Percentiles rank a stretch among this genome's conserved stretches.
phyloP scores from a whole-genome alignment of 2,113 vertebrate genomes.

The Elanus axillaris region DNA sequence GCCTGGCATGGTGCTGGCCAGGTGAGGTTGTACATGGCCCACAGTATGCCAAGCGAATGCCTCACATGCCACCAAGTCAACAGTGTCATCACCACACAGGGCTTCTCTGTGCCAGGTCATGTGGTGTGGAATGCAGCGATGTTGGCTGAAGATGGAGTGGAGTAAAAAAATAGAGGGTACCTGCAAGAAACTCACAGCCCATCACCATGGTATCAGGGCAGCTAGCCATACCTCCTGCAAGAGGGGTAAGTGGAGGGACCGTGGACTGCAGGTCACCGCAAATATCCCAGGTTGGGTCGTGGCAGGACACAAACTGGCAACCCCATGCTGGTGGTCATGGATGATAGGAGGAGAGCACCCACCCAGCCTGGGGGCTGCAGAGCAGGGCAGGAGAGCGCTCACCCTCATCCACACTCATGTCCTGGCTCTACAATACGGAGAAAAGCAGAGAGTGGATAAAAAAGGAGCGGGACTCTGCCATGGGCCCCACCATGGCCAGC shows the following conservation, averaged over 20 bases:
- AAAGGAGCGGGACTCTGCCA: neutral
- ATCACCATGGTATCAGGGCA: neutral
- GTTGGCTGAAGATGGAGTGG: rapidly evolving
- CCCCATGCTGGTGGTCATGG: neutral
- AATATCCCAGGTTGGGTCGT: neutral
- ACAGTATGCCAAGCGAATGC: neutral
- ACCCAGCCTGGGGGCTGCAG: neutral
- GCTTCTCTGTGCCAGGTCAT: neutral
- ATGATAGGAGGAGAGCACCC: neutral
- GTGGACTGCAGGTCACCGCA: rapidly evolving
- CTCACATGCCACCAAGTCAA: neutral
- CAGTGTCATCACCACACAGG: neutral
- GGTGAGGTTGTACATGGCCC: conserved; percentile 15
- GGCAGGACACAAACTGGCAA: neutral
- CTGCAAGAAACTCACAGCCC: neutral
- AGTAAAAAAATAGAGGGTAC: neutral
- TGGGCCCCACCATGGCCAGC: neutral
- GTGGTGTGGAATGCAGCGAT: rapidly evolving
- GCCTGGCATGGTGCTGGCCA: neutral
- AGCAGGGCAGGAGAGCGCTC: neutral
- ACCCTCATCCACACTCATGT: neutral
- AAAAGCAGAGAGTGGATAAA: neutral
- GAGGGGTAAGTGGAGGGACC: neutral
- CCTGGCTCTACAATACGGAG: neutral
- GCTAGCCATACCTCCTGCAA: rapidly evolving